Evolutionary conservation across 2,888 invertebrate genomes (phyloP).

Genomic region (Caenorhabditis imperialis): DNA sequence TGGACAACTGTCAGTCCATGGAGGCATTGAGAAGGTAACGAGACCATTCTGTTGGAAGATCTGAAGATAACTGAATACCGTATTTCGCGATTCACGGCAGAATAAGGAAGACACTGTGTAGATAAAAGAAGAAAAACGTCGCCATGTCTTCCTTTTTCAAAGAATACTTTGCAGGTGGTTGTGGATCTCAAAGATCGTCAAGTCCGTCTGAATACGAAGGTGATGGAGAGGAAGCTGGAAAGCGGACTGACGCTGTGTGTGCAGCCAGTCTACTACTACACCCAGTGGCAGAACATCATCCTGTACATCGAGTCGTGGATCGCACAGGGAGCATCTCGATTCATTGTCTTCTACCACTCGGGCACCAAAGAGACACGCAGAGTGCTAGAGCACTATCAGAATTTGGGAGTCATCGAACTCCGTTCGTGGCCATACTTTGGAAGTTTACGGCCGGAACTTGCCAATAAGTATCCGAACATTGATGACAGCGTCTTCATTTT

Average conservation of each 20-base stretch:
- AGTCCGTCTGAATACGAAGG: constrained; percentile 8
- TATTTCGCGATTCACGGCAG: no score
- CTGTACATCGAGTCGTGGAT: constrained; percentile 54
- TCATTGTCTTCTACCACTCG: constrained; percentile 63
- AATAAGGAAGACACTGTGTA: neutral
- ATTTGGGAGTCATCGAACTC: constrained; percentile 23
- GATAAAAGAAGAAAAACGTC: neutral
- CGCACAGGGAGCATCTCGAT: constrained; percentile 53
- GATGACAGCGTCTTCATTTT: constrained; percentile 55
- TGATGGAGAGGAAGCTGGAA: constrained; percentile 18
- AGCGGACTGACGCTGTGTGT: constrained; percentile 28
- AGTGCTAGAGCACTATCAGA: constrained; percentile 56
- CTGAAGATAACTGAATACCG: no score
- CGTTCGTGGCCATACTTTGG: constrained; percentile 36
- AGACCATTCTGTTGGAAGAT: no score
- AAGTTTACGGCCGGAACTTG: constrained; percentile 9
- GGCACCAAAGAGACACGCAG: constrained; percentile 39
- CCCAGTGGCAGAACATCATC: constrained; percentile 37
- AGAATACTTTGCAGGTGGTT: constrained; percentile 8
- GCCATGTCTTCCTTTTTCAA: neutral
- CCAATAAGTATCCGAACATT: constrained; percentile 17
- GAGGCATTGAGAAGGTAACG: constrained; percentile 15
- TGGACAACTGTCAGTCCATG: neutral
- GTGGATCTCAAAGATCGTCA: constrained; percentile 17
- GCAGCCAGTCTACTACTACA: constrained; percentile 40